Evolutionary conservation across 2,888 invertebrate species (phyloP).

Genomic region (Meloe dianella): DNA sequence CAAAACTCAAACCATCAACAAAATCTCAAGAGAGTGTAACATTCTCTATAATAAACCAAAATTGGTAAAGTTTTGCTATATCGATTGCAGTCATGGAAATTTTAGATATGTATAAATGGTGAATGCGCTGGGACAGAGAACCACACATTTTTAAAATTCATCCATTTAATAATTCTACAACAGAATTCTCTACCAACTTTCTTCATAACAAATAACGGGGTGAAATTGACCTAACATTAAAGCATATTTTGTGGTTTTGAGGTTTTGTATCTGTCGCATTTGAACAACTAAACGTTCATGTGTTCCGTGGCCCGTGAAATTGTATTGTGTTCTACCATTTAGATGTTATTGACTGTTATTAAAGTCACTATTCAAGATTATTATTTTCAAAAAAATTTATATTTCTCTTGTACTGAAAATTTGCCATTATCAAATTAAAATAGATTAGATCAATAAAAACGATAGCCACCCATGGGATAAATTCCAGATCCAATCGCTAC

Average conservation of each 20-base stretch:
- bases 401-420: neutral
- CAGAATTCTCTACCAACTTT: neutral
- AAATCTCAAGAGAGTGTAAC: conserved; percentile 12
- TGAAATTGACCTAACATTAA: conserved; percentile 16
- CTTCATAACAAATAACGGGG: neutral
- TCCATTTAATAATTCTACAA: too few species aligned
- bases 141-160: too few species aligned
- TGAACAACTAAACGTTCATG: conserved; percentile 42
- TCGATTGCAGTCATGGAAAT: neutral
- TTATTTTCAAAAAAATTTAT: neutral
- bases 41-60: conserved; percentile 2
- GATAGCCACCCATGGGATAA: conserved; percentile 15
- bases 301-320: conserved; percentile 47
- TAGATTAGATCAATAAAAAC: neutral
- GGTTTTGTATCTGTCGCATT: conserved; percentile 31
- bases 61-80: neutral
- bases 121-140: neutral
- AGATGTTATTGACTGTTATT: conserved; percentile 39
- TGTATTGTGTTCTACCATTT: conserved; percentile 48
- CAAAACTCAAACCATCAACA: conserved; percentile 32
- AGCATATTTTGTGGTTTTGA: conserved; percentile 27
- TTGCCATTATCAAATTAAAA: conserved; percentile 1
- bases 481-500: conserved; percentile 21
- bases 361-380: conserved; percentile 32
- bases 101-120: neutral